Conservation (phyloP, 2,113 vertebrate genomes). For the crab-eating macaque (Macaca fascicularis) region T2T-MFA8v1.1 NC_088379.1:92769501-92770000, state of each 20-base stretch:
- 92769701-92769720: not conserved
- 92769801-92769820: not conserved
- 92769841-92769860: not conserved
- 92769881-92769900: not conserved
- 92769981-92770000: not conserved
- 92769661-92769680: not conserved
- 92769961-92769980: not conserved
- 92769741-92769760: not conserved
- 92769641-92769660: not conserved
- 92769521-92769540: not conserved
- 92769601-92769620: not conserved
- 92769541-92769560: not conserved
- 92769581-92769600: not conserved
- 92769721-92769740: not conserved
- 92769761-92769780: not conserved
- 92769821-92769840: not conserved
- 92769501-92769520: not conserved
- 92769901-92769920: not conserved
- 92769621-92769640: not conserved
- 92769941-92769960: not conserved
- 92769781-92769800: not conserved
- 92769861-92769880: slow-evolving; percentile 12
- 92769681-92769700: not conserved
- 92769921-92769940: not conserved
- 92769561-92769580: not conserved